Evolutionary conservation across 92 coral and sea anemone genomes (phyloP), one percentile per base, ranked within the genome.

Genomic region (Nematostella vectensis): DNA sequence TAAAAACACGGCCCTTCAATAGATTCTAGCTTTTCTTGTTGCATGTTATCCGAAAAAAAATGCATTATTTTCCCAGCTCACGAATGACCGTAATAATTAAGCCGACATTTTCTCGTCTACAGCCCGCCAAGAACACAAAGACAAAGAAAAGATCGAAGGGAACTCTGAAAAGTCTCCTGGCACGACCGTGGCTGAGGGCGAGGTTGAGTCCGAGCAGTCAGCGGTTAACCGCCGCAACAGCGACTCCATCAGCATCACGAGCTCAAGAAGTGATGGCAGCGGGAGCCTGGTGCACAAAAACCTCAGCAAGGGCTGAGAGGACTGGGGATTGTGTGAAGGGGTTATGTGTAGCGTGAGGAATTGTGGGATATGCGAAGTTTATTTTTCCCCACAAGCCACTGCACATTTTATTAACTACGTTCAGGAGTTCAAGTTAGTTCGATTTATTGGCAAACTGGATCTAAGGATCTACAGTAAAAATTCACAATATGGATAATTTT

Each of bases 121-220:
- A 33, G 70, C 70, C 21, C 70, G 53, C 51, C 51, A 64, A 42
- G 70, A 64, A 21, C 50, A 64, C 11, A 64, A 64, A 38, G 70
- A 20, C 48, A 33, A 33, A 15, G 29, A 23, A 16, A 52, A 52
- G 30, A 33, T 11, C n/a, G 70, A 64, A 12, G 53, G 11, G 12
- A 12, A 6, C 3, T 29, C 17, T 23, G 43, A 55, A 15, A 6
- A 33, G 15, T 6, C 6, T 6, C 8, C 15, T 6, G 8, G 8
- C 40, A 6, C 40, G 40, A 33, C 15, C 6, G 40, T 15, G 6
- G 40, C 6, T 33, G 40, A 15, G 40, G 15, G 15, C 40, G 40
- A 33, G 40, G 6, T 6, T 6, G 8, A 33, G 40, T 33, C 40
- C 6, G 6, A 6, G 8, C 8, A 33, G 40, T 15, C 40, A 6